Evolutionary conservation across 2,797 vertebrate genomes (phyloP).

Genomic region (Toxotes lorentzi): DNA sequence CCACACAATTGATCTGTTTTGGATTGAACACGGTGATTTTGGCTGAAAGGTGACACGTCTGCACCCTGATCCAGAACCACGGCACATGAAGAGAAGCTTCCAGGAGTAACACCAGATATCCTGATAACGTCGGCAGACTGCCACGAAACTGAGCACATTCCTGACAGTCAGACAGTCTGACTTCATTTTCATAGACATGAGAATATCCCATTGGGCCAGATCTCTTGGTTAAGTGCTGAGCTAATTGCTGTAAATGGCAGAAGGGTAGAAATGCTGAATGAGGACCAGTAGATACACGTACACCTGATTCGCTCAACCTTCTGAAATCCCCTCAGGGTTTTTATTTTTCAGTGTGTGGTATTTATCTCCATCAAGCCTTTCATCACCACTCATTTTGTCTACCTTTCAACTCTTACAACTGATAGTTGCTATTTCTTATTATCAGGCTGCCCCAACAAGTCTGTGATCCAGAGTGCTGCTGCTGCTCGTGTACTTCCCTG

Average conservation of each 20-base stretch:
- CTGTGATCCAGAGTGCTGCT: background rate
- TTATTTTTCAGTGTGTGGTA: background rate
- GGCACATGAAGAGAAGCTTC: no score
- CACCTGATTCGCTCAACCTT: accelerated
- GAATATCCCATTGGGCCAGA: background rate
- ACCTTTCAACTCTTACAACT: background rate
- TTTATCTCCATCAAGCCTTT: background rate
- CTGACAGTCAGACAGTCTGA: background rate
- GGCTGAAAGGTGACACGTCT: no score
- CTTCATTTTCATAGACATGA: background rate
- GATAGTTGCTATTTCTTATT: background rate
- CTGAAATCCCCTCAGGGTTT: background rate
- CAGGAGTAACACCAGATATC: background rate
- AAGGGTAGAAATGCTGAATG: background rate
- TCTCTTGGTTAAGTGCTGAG: background rate
- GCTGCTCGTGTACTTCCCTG: background rate
- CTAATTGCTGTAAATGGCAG: background rate
- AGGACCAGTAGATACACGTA: slow-evolving; percentile 14
- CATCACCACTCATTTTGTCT: no score
- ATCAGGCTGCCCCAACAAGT: background rate
- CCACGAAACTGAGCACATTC: background rate
- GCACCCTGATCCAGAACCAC: no score
- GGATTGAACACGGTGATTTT: no score
- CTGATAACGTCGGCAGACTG: background rate
- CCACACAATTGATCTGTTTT: no score